Evolutionary conservation across 2,797 vertebrate genomes (phyloP).

Genomic region (Halcyon smyrnensis): DNA sequence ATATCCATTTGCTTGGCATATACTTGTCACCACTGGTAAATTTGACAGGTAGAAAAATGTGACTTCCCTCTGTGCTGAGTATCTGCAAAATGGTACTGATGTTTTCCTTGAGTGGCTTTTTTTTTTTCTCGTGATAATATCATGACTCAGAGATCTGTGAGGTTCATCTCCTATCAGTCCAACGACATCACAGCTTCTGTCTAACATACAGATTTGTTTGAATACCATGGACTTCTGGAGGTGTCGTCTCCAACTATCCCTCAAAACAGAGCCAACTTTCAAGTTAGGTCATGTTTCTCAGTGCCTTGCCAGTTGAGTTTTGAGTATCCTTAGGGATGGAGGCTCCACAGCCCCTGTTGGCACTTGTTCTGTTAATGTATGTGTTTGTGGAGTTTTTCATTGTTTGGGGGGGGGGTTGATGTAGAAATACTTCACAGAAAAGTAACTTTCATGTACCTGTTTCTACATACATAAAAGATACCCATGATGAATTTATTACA

Average conservation of each 20-base stretch:
- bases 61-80: neutral
- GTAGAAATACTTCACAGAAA: neutral
- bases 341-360: neutral
- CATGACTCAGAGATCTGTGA: neutral
- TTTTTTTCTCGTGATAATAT: neutral
- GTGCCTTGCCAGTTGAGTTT: neutral
- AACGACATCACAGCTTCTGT: neutral
- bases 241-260: neutral
- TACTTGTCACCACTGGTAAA: neutral
- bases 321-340: neutral
- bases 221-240: neutral
- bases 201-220: neutral
- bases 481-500: neutral
- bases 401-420: neutral
- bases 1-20: neutral
- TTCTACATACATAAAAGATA: neutral
- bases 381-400: neutral
- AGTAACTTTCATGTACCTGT: neutral
- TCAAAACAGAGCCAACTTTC: neutral
- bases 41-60: neutral
- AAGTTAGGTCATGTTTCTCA: neutral
- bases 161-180: neutral
- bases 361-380: neutral
- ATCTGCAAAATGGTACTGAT: neutral
- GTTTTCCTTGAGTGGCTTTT: neutral